phyloP scores from a whole-genome alignment of 2,888 invertebrate species.

The Sinhomidia bicolor region DNA sequence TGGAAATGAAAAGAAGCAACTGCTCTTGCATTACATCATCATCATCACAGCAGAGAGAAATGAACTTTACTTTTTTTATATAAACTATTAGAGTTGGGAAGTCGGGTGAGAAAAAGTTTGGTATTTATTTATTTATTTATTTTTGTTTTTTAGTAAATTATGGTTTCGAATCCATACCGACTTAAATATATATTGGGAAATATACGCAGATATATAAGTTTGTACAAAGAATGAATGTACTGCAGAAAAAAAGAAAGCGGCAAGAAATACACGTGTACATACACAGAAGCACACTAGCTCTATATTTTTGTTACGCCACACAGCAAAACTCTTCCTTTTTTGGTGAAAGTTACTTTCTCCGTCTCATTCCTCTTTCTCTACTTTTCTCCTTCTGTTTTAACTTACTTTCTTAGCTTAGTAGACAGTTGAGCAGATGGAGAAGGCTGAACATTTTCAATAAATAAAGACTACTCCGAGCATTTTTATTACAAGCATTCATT shows the following conservation, averaged over 20 bases:
- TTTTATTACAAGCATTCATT: background rate
- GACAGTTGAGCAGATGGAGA: background rate
- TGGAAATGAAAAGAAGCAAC: conserved; percentile 30
- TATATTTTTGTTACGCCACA: too few species aligned
- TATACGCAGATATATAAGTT: too few species aligned
- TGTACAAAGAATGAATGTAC: too few species aligned
- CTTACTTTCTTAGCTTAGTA: background rate
- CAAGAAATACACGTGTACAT: too few species aligned
- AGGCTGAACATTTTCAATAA: conserved; percentile 31
- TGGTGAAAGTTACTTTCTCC: conserved; percentile 19
- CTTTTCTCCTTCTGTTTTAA: conserved; percentile 15
- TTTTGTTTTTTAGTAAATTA: conserved; percentile 54
- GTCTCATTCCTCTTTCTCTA: background rate
- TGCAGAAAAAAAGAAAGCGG: too few species aligned
- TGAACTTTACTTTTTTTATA: conserved; percentile 30
- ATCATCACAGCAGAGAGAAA: conserved; percentile 3
- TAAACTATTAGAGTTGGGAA: background rate
- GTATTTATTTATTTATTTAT: conserved; percentile 17
- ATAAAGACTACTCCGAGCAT: conserved; percentile 5
- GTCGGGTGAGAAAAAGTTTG: conserved; percentile 8
- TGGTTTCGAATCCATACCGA: background rate
- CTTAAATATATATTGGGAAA: background rate
- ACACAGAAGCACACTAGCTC: too few species aligned
- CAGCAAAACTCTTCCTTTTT: too few species aligned
- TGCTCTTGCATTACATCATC: too few species aligned